These are phyloP conservation scores for Cercopithecus diana DNA, from an alignment of 2,797 vertebrate genomes.

Conservation along the genomic window DNA sequence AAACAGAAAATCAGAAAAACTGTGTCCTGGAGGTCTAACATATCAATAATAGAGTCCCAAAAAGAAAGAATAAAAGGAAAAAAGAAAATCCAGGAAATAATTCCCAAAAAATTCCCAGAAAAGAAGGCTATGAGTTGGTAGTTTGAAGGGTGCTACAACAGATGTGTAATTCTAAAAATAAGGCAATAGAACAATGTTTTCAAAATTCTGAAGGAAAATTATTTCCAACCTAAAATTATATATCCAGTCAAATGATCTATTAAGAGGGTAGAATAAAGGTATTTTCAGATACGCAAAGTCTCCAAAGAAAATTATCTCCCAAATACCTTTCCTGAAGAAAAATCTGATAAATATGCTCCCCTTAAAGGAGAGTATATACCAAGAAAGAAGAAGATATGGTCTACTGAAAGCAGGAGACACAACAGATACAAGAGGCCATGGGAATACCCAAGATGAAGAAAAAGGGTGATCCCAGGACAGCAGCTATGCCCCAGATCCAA, in stretches of 20 bases:
- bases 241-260: not conserved
- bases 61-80: not conserved
- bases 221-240: not conserved
- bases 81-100: not conserved
- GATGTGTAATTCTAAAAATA: not conserved
- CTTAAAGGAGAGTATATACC: not conserved
- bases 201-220: not conserved
- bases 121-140: not conserved
- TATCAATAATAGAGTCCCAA: not conserved
- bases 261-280: not conserved
- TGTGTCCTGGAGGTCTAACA: not conserved
- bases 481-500: not conserved
- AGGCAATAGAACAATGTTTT: not conserved
- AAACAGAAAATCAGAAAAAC: not conserved
- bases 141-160: not conserved
- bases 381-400: not conserved
- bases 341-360: not conserved
- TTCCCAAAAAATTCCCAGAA: not conserved
- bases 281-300: not conserved
- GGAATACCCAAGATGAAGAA: not conserved
- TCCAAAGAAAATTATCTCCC: not conserved
- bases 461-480: not conserved
- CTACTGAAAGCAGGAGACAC: not conserved
- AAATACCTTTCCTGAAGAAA: not conserved
- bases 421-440: not conserved